Evolutionary conservation across 2,797 vertebrate genomes (phyloP), one percentile per base, ranked within the genome.

Genomic region (Hephaestus fuliginosus): DNA sequence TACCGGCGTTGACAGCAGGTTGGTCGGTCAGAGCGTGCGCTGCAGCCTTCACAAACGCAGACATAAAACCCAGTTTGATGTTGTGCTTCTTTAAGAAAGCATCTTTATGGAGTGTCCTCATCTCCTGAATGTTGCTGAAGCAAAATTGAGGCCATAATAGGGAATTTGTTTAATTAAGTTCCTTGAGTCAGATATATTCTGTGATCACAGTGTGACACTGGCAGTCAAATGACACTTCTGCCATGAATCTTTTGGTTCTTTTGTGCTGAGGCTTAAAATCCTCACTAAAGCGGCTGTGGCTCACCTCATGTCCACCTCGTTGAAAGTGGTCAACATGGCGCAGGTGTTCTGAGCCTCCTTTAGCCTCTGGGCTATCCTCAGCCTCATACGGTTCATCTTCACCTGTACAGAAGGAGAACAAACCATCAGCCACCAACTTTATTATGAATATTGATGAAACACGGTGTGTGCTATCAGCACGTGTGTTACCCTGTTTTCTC

Each of bases 251-350:
- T 33, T 25, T 25, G 25, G 25, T 25, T 25, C 25, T 25, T 25
- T 43, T 48, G 49, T 33, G 25, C 3, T 14, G 20, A 48, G 43
- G n/a, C 36, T 33, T 28, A 5, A 20, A 17, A 25, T 43, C 15
- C 10, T 14, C 7, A 20, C 30, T n/a, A 2, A 9, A 44, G 64
- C 12, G 28, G 18, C 46, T 13, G 57, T 4, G 8, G 25, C 87
- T 94, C 82, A 99, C 98, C 97, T 97, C 97, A 99, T 98, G 91
- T 99, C 98, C 0, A 99, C 93, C 91, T 99, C 98, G 46, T 98
- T 99, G 91, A 99, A 99, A 57, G 98, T 99, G 4, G 97, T 99
- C 89, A 99, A 90, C 97, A 99, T 99, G 56, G 98, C 98, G 75
- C 98, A 99, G 44, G 97, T 98, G 79, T 95, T 95, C 90, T 99